These are phyloP conservation scores for Acipenser ruthenus DNA, from an alignment of 2,797 vertebrate species.

Conservation along the genomic window DNA sequence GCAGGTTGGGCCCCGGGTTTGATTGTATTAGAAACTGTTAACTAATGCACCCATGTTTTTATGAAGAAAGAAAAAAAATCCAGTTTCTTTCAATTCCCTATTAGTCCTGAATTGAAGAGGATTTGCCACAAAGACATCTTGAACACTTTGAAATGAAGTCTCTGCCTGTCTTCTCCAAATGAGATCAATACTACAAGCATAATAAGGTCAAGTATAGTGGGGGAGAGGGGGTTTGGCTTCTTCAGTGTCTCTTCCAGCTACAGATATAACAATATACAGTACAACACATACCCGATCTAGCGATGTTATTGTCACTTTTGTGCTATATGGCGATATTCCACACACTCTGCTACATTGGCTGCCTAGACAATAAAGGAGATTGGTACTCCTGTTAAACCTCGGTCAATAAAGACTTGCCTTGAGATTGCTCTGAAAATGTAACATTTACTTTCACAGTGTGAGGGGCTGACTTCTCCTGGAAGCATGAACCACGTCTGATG, in stretches of 20 bases:
- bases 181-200: conserved; percentile 72
- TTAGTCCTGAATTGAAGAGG: conserved; percentile 53
- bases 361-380: conserved; percentile 8
- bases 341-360: conserved; percentile 13
- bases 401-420: conserved; percentile 14
- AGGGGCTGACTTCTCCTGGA: conserved; percentile 11
- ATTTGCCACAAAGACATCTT: conserved; percentile 65
- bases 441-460: conserved; percentile 20
- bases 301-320: background rate
- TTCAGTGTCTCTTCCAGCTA: conserved; percentile 57
- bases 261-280: conserved; percentile 49
- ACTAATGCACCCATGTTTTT: conserved; percentile 27
- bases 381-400: conserved; percentile 5
- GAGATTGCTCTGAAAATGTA: conserved; percentile 16
- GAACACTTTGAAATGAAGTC: conserved; percentile 57
- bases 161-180: conserved; percentile 65
- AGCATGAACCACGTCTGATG: conserved; percentile 13
- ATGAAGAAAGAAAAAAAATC: conserved; percentile 29
- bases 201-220: conserved; percentile 72
- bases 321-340: background rate
- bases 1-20: conserved; percentile 21
- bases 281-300: conserved; percentile 1
- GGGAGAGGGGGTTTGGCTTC: conserved; percentile 27
- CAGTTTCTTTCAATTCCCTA: conserved; percentile 43
- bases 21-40: conserved; percentile 25